Base-by-base conservation (phyloP, 1,140 invertebrate genomes). In the Aricia agestis region DNA sequence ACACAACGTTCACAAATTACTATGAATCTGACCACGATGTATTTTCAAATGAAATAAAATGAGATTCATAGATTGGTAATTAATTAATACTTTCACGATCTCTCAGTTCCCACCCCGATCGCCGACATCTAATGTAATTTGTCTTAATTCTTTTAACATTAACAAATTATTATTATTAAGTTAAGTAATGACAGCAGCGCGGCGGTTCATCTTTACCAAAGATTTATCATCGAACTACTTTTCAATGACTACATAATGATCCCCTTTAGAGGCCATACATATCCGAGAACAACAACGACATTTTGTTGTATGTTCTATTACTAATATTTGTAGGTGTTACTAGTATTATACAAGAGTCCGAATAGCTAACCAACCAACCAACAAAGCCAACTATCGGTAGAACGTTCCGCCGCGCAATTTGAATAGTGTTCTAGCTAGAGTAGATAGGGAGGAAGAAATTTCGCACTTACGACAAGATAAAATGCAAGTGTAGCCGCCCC, bases 351-450 rank as follows among this genome's bases (percentile, higher is more conserved):
- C 9, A 5, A 36, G 36, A 36, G 36, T 36, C 36, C 36, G 36
- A 36, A 36, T 36, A 52, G 11, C 0, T 52, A n/a, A n/a, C n/a
- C n/a, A n/a, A n/a, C n/a, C n/a, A n/a, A n/a, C n/a, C n/a, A n/a
- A n/a, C n/a, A n/a, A n/a, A n/a, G n/a, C 11, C 45, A 52, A 36
- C 36, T 15, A 52, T 52, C 13, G 45, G 45, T 52, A 52, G 13
- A 52, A 4, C 11, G 11, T 9, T 52, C 75, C 73, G 76, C 68
- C 77, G 77, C 79, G 75, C 79, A 77, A 85, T 82, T 84, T 78
- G 72, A 80, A 86, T 83, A 88, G 83, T 87, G 84, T 81, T 86
- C 86, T 88, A 88, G 82, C 86, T 88, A 88, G 83, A 84, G 77
- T 72, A 45, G 68, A 69, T 59, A 69, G 69, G 66, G 17, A 58